A percentile compares a stretch with the other conserved stretches of the same genome.
Conservation (phyloP, 2,113 vertebrate species). For the Pelecanus crispus region DNA sequence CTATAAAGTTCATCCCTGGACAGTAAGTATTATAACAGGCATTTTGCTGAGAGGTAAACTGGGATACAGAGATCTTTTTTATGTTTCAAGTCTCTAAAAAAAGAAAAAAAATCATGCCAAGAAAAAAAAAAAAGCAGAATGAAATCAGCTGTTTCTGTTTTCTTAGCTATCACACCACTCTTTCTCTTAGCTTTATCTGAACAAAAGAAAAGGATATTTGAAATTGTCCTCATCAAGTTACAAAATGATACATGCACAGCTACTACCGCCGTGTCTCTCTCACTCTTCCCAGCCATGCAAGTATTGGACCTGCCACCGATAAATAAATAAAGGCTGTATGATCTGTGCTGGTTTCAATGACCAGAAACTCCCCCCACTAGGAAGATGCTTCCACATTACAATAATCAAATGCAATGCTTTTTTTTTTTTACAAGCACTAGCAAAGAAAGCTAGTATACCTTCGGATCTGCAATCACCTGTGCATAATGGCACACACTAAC, state of each 20-base stretch:
- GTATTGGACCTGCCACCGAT: neutral
- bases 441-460: neutral
- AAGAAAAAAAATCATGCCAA: neutral
- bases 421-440: neutral
- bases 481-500: neutral
- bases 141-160: neutral
- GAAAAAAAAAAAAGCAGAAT: neutral
- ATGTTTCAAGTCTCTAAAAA: neutral
- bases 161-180: neutral
- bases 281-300: neutral
- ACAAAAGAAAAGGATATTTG: neutral
- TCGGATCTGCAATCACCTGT: neutral
- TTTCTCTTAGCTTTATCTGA: neutral
- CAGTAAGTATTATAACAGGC: neutral
- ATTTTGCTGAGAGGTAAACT: neutral
- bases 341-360: neutral
- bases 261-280: neutral
- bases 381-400: neutral
- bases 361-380: neutral
- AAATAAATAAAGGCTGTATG: neutral
- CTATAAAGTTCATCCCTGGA: neutral
- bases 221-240: neutral
- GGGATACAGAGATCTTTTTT: neutral
- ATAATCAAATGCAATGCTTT: neutral
- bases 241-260: neutral